Evolutionary conservation across 2,797 vertebrate species (phyloP).

Genomic region (Sebastolobus altivelis): DNA sequence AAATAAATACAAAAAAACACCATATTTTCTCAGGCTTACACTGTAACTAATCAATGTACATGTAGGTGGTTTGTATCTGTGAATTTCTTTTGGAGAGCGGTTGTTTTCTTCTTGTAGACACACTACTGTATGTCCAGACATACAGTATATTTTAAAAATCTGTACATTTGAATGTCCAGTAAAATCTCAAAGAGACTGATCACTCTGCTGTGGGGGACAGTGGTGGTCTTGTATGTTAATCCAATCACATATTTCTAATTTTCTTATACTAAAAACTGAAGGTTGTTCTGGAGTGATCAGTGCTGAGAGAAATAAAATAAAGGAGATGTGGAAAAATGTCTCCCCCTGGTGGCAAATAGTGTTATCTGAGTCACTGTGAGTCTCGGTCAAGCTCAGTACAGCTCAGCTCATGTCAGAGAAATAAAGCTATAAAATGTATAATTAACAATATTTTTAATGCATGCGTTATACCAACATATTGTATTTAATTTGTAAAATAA

Average conservation of each 20-base stretch:
- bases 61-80: neutral
- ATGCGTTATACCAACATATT: neutral
- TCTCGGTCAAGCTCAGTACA: neutral
- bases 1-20: neutral
- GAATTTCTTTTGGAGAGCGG: neutral
- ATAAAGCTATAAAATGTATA: neutral
- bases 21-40: neutral
- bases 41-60: neutral
- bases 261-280: neutral
- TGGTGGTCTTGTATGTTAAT: neutral
- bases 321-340: neutral
- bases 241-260: neutral
- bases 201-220: neutral
- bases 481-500: slow-evolving; percentile 11
- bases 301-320: neutral
- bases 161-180: neutral
- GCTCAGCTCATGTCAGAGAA: neutral
- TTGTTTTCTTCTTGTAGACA: neutral
- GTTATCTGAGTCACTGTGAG: neutral
- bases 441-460: neutral
- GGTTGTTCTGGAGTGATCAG: neutral
- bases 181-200: neutral
- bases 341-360: slow-evolving; percentile 56
- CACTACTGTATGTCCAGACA: neutral
- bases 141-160: neutral